Evolutionary conservation across 2,797 vertebrate species (phyloP).

Genomic region (Myripristis murdjan): DNA sequence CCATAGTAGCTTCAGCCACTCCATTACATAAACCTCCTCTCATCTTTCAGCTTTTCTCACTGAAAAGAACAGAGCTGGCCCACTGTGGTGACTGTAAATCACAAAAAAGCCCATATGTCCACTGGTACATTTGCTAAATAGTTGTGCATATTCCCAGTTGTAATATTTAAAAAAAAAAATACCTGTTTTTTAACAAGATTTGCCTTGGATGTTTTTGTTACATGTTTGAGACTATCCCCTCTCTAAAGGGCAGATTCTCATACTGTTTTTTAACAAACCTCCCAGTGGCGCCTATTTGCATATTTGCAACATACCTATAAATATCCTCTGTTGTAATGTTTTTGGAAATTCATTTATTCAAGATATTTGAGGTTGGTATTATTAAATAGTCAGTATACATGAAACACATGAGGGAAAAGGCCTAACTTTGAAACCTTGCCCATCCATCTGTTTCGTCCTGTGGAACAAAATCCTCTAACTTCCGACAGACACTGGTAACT

Average conservation of each 20-base stretch:
- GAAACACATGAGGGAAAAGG: background rate
- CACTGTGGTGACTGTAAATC: constrained; percentile 17
- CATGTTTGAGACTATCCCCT: too few relatives aligned
- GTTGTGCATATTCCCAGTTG: background rate
- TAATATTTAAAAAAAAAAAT: background rate
- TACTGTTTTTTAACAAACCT: too few relatives aligned
- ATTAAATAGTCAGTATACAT: background rate
- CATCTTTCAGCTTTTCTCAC: constrained; percentile 13
- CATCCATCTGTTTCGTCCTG: too few relatives aligned
- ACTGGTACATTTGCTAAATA: background rate
- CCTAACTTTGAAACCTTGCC: too few relatives aligned
- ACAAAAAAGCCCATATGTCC: constrained; percentile 19
- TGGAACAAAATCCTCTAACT: too few relatives aligned
- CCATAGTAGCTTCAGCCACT: constrained; percentile 21
- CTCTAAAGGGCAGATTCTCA: too few relatives aligned
- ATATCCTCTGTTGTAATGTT: background rate
- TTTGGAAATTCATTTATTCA: too few relatives aligned
- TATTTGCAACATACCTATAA: background rate
- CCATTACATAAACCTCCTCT: constrained; percentile 37
- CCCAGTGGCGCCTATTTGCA: too few relatives aligned
- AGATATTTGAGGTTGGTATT: background rate
- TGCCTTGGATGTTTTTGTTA: too few relatives aligned
- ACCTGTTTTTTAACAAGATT: too few relatives aligned
- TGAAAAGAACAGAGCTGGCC: background rate
- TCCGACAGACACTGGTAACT: background rate